phyloP scores from a whole-genome alignment of 2,888 invertebrate species.

The Lasius fuliginosus region DNA sequence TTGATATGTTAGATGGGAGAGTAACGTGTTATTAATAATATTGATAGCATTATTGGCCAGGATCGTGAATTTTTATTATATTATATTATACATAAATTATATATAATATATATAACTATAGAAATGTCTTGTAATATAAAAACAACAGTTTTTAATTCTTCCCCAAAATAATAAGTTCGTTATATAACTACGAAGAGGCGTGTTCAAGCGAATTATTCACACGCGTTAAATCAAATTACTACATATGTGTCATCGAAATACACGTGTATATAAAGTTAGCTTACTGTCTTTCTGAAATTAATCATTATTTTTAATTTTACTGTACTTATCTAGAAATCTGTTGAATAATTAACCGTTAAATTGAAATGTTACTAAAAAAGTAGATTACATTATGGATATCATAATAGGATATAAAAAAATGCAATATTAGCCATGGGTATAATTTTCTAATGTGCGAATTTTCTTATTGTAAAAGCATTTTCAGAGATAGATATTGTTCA shows the following conservation, averaged over 20 bases:
- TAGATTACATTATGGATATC: background rate
- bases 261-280: background rate
- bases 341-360: background rate
- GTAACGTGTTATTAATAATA: background rate
- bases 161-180: background rate
- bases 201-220: background rate
- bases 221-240: background rate
- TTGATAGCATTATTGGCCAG: background rate
- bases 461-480: background rate
- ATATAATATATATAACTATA: background rate
- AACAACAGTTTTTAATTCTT: background rate
- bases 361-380: background rate
- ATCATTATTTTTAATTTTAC: background rate
- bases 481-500: background rate
- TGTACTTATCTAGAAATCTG: background rate
- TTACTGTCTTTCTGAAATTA: background rate
- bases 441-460: background rate
- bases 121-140: background rate
- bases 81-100: background rate
- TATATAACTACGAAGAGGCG: background rate
- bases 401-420: background rate
- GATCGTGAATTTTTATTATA: background rate
- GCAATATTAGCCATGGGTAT: background rate
- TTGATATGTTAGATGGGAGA: background rate
- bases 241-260: background rate